phyloP scores from a whole-genome alignment of 1,140 invertebrate genomes.

The Oryzaephilus surinamensis region DNA sequence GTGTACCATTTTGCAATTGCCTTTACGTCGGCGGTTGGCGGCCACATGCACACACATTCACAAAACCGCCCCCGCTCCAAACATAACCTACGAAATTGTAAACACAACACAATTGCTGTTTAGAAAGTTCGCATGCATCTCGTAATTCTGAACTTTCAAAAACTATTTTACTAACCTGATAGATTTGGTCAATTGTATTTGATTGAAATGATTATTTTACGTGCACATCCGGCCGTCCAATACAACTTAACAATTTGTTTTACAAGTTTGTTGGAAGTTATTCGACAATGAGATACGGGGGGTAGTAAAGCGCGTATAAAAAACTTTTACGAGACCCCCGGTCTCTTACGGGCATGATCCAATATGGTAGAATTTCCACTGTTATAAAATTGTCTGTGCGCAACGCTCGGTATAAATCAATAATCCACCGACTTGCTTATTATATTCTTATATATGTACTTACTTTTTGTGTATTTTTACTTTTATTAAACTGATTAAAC shows the following conservation, averaged over 20 bases:
- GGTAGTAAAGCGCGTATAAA: slow-evolving; percentile 12
- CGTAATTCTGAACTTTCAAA: not conserved
- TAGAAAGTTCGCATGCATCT: too few species aligned
- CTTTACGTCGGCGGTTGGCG: too few species aligned
- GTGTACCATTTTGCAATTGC: too few species aligned
- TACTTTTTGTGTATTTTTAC: too few species aligned
- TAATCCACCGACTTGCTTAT: slow-evolving; percentile 15
- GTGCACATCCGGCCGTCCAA: slow-evolving; percentile 5
- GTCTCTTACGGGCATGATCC: slow-evolving; percentile 16
- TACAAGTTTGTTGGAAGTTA: slow-evolving; percentile 7
- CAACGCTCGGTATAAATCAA: slow-evolving; percentile 24
- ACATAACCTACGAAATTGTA: too few species aligned
- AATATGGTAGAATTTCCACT: slow-evolving; percentile 21
- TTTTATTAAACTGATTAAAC: too few species aligned
- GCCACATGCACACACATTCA: too few species aligned
- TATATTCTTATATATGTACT: too few species aligned
- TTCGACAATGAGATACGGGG: slow-evolving; percentile 6
- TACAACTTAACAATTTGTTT: slow-evolving; percentile 15
- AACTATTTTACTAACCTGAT: not conserved
- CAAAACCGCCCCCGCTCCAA: too few species aligned
- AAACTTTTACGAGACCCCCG: slow-evolving; percentile 10
- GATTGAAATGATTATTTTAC: not conserved
- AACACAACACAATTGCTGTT: too few species aligned
- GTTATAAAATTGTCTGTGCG: slow-evolving; percentile 22
- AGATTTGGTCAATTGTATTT: not conserved